A percentile compares a stretch with the other conserved stretches of the same genome.
Conservation (phyloP, 2,113 vertebrate genomes). For the Takifugu bimaculatus region DNA sequence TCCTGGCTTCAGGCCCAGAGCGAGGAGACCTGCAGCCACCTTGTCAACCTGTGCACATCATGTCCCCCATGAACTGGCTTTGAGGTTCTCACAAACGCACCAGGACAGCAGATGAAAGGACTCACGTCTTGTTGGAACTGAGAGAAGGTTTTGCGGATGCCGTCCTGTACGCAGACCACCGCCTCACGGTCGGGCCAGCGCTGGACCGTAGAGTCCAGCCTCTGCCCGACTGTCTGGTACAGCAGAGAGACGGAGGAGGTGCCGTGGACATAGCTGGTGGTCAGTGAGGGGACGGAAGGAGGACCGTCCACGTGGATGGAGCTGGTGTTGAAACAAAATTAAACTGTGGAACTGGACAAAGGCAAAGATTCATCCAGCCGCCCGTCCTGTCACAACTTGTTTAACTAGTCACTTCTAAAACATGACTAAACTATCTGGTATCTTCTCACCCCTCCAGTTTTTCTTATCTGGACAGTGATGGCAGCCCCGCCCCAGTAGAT, state of each 20-base stretch:
- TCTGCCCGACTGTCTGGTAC: slow-evolving; percentile 75
- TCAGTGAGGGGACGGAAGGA: slow-evolving; percentile 57
- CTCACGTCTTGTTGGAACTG: slow-evolving; percentile 83
- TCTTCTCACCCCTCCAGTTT: too few relatives aligned
- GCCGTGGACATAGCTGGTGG: slow-evolving; percentile 83
- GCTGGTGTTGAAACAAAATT: slow-evolving; percentile 46
- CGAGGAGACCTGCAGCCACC: slow-evolving; percentile 84
- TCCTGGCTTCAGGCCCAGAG: slow-evolving; percentile 82
- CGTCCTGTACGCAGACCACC: slow-evolving; percentile 75
- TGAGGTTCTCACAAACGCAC: too few relatives aligned
- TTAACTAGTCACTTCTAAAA: too few relatives aligned
- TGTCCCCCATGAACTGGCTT: too few relatives aligned
- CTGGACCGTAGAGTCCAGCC: slow-evolving; percentile 69
- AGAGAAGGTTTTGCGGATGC: slow-evolving; percentile 80
- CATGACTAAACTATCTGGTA: too few relatives aligned
- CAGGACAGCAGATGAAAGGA: neutral
- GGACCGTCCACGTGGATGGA: slow-evolving; percentile 62
- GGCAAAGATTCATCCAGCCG: too few relatives aligned
- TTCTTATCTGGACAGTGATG: too few relatives aligned
- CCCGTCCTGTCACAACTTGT: too few relatives aligned
- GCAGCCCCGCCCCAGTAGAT: too few relatives aligned
- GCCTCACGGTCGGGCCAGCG: slow-evolving; percentile 79
- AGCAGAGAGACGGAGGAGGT: slow-evolving; percentile 57
- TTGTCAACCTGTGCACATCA: slow-evolving; percentile 78
- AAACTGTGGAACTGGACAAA: too few relatives aligned